Evolutionary conservation across 1,140 invertebrate species (phyloP), one percentile per base, ranked within the genome.

Genomic region (Tetraneura akinire): DNA sequence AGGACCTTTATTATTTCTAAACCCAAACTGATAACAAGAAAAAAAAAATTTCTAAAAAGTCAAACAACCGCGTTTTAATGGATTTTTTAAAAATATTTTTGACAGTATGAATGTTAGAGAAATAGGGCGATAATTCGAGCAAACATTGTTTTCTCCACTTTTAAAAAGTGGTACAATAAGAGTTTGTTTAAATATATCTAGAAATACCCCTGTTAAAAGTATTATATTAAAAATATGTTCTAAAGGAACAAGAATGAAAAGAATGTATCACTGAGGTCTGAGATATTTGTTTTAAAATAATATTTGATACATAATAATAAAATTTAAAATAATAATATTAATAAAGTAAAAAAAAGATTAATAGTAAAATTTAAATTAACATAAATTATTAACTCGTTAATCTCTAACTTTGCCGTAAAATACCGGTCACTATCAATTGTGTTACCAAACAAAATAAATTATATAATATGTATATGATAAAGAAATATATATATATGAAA

Each of bases 141-240:
- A 60, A 60, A 60, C 26, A 60, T 60, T 60, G 29, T 60, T 60
- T 13, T 60, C 53, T 3, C 53, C 53, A 55, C 53, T 23, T 55
- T 55, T 55, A 55, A 21, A 55, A 23, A 55, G 1, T 11, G 53
- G 53, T 1, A 23, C 53, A 23, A 55, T 55, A 23, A 23, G 53
- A 55, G 5, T 55, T 21, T n/a, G n/a, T n/a, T n/a, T n/a, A n/a
- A n/a, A n/a, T n/a, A n/a, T n/a, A n/a, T n/a, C n/a, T n/a, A n/a
- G 8, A 11, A 21, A 23, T 11, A 11, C 2, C 3, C 53, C 21
- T 11, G 21, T 55, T 0, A 10, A 6, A 23, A 55, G 53, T 55
- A 10, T 21, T 55, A 55, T n/a, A 55, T 10, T 55, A 21, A 55
- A 55, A 55, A 55, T 55, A 55, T 55, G 53, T 23, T 55, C 21